These are phyloP conservation scores for Potamarius usumacintae DNA, from an alignment of 2,113 vertebrate genomes.

Conservation along the genomic window DNA sequence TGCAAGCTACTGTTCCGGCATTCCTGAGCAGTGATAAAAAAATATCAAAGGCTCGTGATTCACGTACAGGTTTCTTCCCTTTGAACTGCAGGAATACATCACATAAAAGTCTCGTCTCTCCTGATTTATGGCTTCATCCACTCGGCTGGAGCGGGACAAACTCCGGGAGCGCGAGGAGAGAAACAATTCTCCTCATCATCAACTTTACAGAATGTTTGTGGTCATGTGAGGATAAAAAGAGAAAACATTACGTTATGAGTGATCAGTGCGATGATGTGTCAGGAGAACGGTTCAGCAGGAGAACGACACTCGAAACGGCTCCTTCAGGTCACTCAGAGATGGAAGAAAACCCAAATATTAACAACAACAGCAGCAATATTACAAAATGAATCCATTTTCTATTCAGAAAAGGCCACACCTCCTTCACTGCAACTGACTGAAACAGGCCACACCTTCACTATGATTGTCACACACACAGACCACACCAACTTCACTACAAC, in stretches of 20 bases:
- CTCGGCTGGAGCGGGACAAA: neutral
- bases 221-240: neutral
- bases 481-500: too few relatives aligned
- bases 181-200: neutral
- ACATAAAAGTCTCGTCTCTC: conserved; percentile 11
- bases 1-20: conserved; percentile 38
- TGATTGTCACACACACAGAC: too few relatives aligned
- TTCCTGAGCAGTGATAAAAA: conserved; percentile 29
- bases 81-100: conserved; percentile 24
- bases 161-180: neutral
- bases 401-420: neutral
- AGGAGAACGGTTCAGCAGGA: neutral
- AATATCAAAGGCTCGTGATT: conserved; percentile 31
- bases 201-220: neutral
- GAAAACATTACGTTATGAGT: neutral
- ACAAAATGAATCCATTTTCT: neutral
- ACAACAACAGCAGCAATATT: neutral
- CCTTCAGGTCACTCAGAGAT: neutral
- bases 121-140: conserved; percentile 26
- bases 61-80: neutral
- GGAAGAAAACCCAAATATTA: neutral
- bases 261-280: neutral
- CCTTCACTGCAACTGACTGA: too few relatives aligned
- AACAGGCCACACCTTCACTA: too few relatives aligned
- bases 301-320: neutral